Percentiles rank a stretch among this genome's conserved stretches.
Conservation (phyloP, 2,113 vertebrate species). For the Varanus salvator region DNA sequence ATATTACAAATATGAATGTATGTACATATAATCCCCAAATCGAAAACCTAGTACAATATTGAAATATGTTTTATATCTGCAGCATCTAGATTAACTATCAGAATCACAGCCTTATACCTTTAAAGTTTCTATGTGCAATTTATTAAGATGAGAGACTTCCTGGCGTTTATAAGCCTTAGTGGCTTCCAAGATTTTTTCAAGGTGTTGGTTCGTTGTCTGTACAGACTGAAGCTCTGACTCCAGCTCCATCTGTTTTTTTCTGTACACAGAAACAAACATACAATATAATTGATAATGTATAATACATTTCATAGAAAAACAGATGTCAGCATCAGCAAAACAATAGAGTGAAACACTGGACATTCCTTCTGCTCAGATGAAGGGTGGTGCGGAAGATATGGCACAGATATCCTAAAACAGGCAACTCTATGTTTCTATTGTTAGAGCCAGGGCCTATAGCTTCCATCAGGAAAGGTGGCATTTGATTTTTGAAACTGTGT, state of each 20-base stretch:
- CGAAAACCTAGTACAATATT: neutral
- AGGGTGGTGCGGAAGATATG: too few species aligned
- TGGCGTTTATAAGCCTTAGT: slow-evolving; percentile 88
- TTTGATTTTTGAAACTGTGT: neutral
- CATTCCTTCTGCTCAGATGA: neutral
- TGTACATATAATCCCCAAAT: neutral
- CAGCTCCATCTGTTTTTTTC: slow-evolving; percentile 89
- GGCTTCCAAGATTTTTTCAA: slow-evolving; percentile 95
- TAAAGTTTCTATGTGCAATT: slow-evolving; percentile 90
- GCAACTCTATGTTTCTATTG: too few species aligned
- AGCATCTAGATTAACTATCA: neutral
- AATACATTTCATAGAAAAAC: neutral
- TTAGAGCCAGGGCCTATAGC: neutral
- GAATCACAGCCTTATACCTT: slow-evolving; percentile 80
- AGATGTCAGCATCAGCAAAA: neutral
- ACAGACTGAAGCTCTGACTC: slow-evolving; percentile 92
- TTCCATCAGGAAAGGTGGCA: neutral
- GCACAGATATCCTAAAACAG: neutral
- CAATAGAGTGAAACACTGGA: neutral
- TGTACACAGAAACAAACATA: slow-evolving; percentile 69
- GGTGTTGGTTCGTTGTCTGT: slow-evolving; percentile 88
- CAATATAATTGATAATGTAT: neutral
- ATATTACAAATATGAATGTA: neutral
- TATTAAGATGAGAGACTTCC: slow-evolving; percentile 92
- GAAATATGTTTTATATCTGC: neutral